Base-by-base conservation (phyloP, 2,888 invertebrate species). In the Acronicta aceris region DNA sequence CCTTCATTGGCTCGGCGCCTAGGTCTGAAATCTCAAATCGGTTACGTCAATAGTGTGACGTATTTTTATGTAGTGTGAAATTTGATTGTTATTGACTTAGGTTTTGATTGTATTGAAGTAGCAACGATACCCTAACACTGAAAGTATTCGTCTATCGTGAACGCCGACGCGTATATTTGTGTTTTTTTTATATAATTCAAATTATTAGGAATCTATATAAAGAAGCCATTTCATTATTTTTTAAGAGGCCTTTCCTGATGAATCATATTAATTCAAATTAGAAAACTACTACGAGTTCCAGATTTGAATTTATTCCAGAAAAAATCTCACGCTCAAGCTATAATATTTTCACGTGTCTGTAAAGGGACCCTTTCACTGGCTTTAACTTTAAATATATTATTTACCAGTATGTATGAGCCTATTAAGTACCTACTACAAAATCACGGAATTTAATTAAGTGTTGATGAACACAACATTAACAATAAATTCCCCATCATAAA, bases 1-100 rank as follows among this genome's bases (percentile, higher is more conserved):
- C 74, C 65, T 75, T 65, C 59, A 3, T 30, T 17, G 21, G 17
- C 25, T 48, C 27, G 9, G 12, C 13, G 15, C 16, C 13, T 41
- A 5, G n/a, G n/a, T n/a, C n/a, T n/a, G n/a, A n/a, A n/a, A n/a
- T 43, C 43, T 48, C 48, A 53, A 49, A 21, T 53, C 9, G 12
- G 15, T 16, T 8, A 21, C 15, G 49, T 45, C 27, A 49, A 15
- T 40, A 43, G 30, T 42, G 2, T 42, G n/a, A 12, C 3, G 43
- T 25, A 17, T 43, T 43, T n/a, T 38, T 38, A 38, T 38, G 38
- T 38, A 38, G n/a, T 38, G 38, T 38, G 38, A 38, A 38, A 38
- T n/a, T n/a, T n/a, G 38, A 38, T 38, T 38, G n/a, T 38, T 38
- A n/a, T 38, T 38, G n/a, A 38, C 5, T 36, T 36, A n/a, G n/a